These are phyloP conservation scores for Sylvia atricapilla DNA, from an alignment of 2,113 vertebrate genomes.

Conservation along the genomic window DNA sequence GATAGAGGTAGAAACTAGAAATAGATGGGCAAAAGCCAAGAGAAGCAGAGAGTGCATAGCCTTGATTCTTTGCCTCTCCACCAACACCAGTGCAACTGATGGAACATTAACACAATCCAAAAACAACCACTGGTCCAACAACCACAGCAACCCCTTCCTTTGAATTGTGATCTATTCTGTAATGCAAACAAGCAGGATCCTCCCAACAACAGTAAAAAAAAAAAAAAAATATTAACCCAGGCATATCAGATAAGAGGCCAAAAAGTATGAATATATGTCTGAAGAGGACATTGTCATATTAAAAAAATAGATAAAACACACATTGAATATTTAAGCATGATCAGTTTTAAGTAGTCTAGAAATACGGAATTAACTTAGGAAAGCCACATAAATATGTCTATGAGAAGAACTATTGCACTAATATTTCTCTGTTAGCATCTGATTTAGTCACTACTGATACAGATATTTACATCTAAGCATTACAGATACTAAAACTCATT, in stretches of 20 bases:
- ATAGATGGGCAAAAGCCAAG: not conserved
- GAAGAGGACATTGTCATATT: not conserved
- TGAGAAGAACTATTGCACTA: not conserved
- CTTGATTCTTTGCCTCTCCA: not conserved
- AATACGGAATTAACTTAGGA: too few species aligned
- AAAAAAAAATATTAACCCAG: not conserved
- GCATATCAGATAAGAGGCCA: not conserved
- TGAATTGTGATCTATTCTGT: not conserved
- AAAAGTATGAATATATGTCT: not conserved
- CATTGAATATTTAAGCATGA: too few species aligned
- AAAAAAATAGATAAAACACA: too few species aligned
- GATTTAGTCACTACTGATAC: not conserved
- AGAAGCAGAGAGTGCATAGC: not conserved
- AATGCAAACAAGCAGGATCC: not conserved
- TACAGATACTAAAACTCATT: not conserved
- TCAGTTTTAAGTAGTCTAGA: too few species aligned
- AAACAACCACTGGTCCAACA: not conserved
- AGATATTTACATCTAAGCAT: not conserved
- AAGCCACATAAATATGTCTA: too few species aligned
- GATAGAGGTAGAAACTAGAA: not conserved
- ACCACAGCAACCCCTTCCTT: not conserved
- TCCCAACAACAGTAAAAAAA: not conserved
- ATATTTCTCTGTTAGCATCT: not conserved
- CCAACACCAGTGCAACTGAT: not conserved
- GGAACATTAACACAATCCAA: not conserved